Evolutionary conservation across 2,797 vertebrate species (phyloP).

Genomic region (Eleutherodactylus coqui): DNA sequence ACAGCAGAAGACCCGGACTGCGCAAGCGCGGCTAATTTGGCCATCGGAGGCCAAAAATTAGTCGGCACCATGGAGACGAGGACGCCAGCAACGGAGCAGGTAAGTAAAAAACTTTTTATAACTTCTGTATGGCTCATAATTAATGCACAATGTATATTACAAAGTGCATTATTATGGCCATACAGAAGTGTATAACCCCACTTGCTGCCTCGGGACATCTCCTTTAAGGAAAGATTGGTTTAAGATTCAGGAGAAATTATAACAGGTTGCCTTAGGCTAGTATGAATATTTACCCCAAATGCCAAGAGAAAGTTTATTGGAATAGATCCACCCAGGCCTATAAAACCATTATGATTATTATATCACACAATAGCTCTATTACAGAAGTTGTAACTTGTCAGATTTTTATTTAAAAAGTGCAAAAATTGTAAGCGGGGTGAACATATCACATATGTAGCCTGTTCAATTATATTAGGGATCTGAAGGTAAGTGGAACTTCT

Average conservation of each 20-base stretch:
- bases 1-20: no score
- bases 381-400: neutral
- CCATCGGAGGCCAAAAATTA: no score
- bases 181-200: no score
- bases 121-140: no score
- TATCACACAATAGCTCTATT: conserved; percentile 18
- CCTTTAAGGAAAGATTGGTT: conserved; percentile 23
- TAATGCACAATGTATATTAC: no score
- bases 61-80: no score
- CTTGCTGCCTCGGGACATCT: no score
- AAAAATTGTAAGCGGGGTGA: neutral
- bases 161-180: no score
- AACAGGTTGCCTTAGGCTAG: conserved; percentile 30
- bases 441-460: neutral
- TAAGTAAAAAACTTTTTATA: no score
- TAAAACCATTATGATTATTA: conserved; percentile 36
- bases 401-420: neutral
- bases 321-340: conserved; percentile 22
- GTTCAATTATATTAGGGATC: neutral
- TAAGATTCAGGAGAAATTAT: conserved; percentile 35
- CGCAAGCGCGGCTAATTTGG: no score
- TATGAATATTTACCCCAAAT: conserved; percentile 8
- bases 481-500: neutral
- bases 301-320: conserved; percentile 42
- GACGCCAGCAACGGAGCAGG: no score